Percentiles rank a stretch among this genome's conserved stretches.
These are phyloP conservation scores for Goniozus legneri DNA, from an alignment of 1,140 invertebrate genomes.

Conservation along the genomic window DNA sequence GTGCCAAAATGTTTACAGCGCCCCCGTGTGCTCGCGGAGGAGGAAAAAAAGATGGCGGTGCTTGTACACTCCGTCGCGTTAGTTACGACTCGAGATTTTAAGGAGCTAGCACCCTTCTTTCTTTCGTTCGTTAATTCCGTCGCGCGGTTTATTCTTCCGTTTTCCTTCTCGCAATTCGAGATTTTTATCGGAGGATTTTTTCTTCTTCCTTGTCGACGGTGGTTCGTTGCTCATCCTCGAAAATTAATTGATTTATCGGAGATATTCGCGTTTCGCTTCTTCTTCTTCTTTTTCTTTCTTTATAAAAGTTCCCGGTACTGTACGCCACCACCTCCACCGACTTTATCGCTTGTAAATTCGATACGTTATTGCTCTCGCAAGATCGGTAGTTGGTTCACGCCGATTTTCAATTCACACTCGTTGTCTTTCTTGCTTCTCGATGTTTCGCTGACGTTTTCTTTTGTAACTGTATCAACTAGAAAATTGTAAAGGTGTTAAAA, in stretches of 20 bases:
- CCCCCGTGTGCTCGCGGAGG: slow-evolving; percentile 10
- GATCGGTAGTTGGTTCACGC: neutral
- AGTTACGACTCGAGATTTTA: slow-evolving; percentile 28
- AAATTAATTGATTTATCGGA: neutral
- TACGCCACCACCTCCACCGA: slow-evolving; percentile 3
- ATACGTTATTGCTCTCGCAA: slow-evolving; percentile 15
- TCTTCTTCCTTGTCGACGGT: neutral
- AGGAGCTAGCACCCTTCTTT: slow-evolving; percentile 21
- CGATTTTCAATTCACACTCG: no score
- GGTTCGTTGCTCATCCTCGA: neutral
- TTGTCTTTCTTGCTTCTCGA: no score
- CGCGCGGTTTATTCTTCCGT: no score
- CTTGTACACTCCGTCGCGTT: slow-evolving; percentile 11
- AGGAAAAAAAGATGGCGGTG: neutral
- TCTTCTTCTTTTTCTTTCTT: neutral
- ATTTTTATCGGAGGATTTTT: no score
- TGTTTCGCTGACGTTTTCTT: no score
- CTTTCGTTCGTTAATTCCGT: slow-evolving; percentile 16
- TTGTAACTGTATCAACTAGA: no score
- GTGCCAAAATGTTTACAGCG: slow-evolving; percentile 41
- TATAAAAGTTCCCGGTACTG: no score
- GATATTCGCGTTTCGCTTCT: neutral
- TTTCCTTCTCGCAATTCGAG: no score
- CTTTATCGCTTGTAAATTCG: slow-evolving; percentile 30
- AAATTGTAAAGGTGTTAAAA: no score